Conservation (phyloP, 2,113 vertebrate genomes). For the Ceyx melanurus region DNA sequence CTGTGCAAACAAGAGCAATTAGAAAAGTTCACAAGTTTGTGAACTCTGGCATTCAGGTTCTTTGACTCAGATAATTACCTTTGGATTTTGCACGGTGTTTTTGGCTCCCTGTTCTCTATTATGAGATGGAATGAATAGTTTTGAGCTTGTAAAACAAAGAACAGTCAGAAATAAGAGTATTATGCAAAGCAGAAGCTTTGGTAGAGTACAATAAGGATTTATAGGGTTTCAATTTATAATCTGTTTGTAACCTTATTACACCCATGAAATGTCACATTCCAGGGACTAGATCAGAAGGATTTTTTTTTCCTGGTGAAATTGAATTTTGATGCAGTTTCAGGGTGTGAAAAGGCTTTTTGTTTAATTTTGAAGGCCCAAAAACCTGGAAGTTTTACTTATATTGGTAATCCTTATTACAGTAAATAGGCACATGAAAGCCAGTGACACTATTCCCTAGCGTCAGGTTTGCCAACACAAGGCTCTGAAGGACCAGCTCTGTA, state of each 20-base stretch:
- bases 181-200: constrained; percentile 75
- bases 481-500: constrained; percentile 33
- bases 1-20: neutral
- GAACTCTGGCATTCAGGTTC: constrained; percentile 49
- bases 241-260: constrained; percentile 76
- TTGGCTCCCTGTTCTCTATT: constrained; percentile 60
- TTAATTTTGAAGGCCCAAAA: constrained; percentile 52
- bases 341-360: constrained; percentile 50
- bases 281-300: constrained; percentile 71
- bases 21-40: constrained; percentile 48
- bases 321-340: constrained; percentile 64
- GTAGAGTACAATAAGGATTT: constrained; percentile 71
- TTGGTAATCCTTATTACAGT: constrained; percentile 60
- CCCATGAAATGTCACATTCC: constrained; percentile 75
- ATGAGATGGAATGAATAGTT: constrained; percentile 60
- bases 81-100: constrained; percentile 55
- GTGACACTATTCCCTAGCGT: constrained; percentile 53
- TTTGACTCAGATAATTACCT: constrained; percentile 67
- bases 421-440: constrained; percentile 50
- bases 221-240: constrained; percentile 73
- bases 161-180: constrained; percentile 70
- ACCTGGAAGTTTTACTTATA: constrained; percentile 61
- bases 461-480: constrained; percentile 29
- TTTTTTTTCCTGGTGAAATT: constrained; percentile 63
- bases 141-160: constrained; percentile 70